Base-by-base conservation (phyloP, 2,113 vertebrate species). In the Tor tambroides region DNA sequence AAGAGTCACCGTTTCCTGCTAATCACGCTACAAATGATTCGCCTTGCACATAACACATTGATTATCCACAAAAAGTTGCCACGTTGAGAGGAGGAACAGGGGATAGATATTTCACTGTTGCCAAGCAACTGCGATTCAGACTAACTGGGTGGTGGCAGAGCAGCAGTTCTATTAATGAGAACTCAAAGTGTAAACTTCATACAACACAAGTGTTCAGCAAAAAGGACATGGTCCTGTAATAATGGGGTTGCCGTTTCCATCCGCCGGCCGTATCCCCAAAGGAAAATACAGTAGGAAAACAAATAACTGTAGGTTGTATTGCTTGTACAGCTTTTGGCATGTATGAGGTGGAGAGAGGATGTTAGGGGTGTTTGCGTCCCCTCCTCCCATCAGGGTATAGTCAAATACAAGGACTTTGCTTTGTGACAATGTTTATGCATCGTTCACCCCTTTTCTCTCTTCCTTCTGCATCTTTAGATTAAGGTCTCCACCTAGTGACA, bases 401-500 rank as follows among this genome's bases (percentile, higher is more conserved):
- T 10, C 61, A 80, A 86, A 84, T 61, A n/a, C 35, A 69, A 80
- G 59, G 67, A 89, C 85, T 80, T 87, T 87, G 80, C 81, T 79
- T 75, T 83, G 72, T 41, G n/a, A 81, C 49, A 46, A 69, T 85
- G 59, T 80, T 72, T 87, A 74, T 65, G 87, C 74, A 41, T 83
- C 74, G 8, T 69, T 86, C 41, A 23, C 28, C 49, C 32, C 11
- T 23, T 30, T 71, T 38, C 26, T 82, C 46, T 76, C 26, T 41
- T 41, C 71, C 3, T 86, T 51, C 85, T 30, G 65, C 69, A 84
- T 90, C 86, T 91, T 90, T 91, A 92, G 91, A 95, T 93, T 89
- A 91, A 94, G 93, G 90, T 94, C 91, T 94, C 93, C 93, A 93
- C 93, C 91, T 94, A 92, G 91, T 93, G 93, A 93, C 92, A 92